Evolutionary conservation across 2,888 invertebrate genomes (phyloP).

Genomic region (Oscheius sp.): DNA sequence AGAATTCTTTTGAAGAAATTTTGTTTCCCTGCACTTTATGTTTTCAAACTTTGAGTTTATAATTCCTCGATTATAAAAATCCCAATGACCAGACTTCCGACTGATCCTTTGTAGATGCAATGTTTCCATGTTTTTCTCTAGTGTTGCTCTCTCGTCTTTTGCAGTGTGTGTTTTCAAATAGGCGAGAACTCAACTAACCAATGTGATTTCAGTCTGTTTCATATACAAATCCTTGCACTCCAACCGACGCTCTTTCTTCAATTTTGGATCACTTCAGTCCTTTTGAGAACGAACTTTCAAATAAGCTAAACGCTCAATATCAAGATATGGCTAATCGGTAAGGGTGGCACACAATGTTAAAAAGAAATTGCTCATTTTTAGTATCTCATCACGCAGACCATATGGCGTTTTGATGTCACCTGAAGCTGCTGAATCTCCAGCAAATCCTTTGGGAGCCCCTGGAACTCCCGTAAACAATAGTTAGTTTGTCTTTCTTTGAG

Average conservation of each 20-base stretch:
- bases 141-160: background rate
- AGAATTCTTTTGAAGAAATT: no score
- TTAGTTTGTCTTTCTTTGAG: constrained; percentile 19
- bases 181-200: background rate
- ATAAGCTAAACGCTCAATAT: constrained; percentile 22
- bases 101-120: no score
- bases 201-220: constrained; percentile 6
- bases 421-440: constrained; percentile 15
- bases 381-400: constrained; percentile 8
- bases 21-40: no score
- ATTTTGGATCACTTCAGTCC: constrained; percentile 37
- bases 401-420: constrained; percentile 24
- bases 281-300: constrained; percentile 21
- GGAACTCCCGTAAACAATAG: constrained; percentile 33
- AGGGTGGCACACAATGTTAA: no score
- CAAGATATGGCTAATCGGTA: constrained; percentile 28
- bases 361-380: no score
- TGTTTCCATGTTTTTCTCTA: no score
- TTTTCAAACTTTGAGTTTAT: no score
- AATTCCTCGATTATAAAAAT: no score
- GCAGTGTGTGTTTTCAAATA: background rate
- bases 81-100: no score
- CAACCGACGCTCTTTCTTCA: constrained; percentile 35
- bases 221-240: constrained; percentile 9
- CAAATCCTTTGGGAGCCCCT: constrained; percentile 31